Base-by-base conservation (phyloP, 2,888 invertebrate genomes). In the Brachyptera risi region DNA sequence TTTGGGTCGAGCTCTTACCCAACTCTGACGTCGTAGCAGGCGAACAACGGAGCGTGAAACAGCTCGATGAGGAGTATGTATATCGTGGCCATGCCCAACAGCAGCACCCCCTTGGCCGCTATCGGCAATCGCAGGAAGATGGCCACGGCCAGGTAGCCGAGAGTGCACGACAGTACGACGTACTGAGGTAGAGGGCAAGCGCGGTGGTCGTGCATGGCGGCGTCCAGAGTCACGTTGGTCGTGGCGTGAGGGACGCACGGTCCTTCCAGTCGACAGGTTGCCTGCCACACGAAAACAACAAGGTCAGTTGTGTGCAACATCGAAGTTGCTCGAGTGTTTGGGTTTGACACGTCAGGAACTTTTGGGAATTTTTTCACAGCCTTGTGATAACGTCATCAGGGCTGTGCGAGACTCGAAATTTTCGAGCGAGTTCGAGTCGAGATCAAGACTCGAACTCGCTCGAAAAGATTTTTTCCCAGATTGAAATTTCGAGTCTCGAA, bases 171-270 rank as follows among this genome's bases (percentile, higher is more conserved):
- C 13, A 94, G 76, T 3, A 91, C 87, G 42, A 94, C 88, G 75
- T 95, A 96, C 62, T 93, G 86, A 0, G 95, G 95, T 59, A 93
- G 77, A 0, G 90, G 89, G 70, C 92, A 92, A 17, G 86, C 86
- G 56, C 91, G 80, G 72, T 93, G 92, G 64, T 88, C 85, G 50
- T 77, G 76, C 73, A 69, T 72, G 44, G 65, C 37, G 11, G 75
- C 73, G 44, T 80, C 74, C 11, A 82, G 72, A 3, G 80, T 82
- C 1, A 77, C 73, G 72, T 83, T 82, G 0, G 75, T 76, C 1
- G 82, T 79, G 1, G 78, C 71, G 67, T 79, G 80, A 13, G 76
- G 75, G 3, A 79, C 78, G 66, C 76, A 75, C 17, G 75, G 73
- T 42, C 73, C 72, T 66, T 80, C 79, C 37, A 80, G 76, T 26